Conservation (phyloP, 2,797 vertebrate species). For the Spea hammondii region DNA sequence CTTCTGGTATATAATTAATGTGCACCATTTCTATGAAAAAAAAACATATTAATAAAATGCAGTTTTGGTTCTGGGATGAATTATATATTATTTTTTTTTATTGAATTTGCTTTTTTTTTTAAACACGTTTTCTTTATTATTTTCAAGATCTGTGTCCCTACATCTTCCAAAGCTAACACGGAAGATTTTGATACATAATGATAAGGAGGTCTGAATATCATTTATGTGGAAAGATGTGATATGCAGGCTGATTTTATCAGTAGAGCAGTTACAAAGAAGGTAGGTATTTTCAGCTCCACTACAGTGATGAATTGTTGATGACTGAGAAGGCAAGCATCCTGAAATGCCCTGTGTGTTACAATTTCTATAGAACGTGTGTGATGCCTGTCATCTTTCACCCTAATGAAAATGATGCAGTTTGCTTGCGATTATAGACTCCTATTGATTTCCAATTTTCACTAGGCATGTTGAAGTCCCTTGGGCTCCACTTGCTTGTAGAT, state of each 20-base stretch:
- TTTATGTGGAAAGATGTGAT: constrained; percentile 31
- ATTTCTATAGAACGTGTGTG: constrained; percentile 52
- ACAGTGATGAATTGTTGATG: constrained; percentile 48
- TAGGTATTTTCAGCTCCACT: constrained; percentile 37
- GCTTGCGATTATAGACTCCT: constrained; percentile 75
- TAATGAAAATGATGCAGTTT: constrained; percentile 72
- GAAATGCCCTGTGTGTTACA: constrained; percentile 48
- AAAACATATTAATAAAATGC: neutral
- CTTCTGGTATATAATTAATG: too few species aligned
- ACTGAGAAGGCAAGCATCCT: constrained; percentile 54
- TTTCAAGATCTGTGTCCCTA: neutral
- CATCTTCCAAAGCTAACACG: constrained; percentile 11
- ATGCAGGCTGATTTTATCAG: constrained; percentile 53
- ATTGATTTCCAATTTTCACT: constrained; percentile 82
- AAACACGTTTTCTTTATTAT: constrained; percentile 21
- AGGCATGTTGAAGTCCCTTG: constrained; percentile 65
- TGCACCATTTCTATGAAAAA: neutral
- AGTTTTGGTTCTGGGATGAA: neutral
- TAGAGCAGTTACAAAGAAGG: constrained; percentile 43
- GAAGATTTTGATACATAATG: constrained; percentile 41
- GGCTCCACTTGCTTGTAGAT: constrained; percentile 66
- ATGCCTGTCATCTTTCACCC: constrained; percentile 65
- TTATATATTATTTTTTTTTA: neutral
- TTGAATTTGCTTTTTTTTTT: constrained; percentile 20
- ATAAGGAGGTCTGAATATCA: constrained; percentile 26